Evolutionary conservation across 2,888 invertebrate species (phyloP), one percentile per base, ranked within the genome.

Genomic region (Pegoplata infirma): DNA sequence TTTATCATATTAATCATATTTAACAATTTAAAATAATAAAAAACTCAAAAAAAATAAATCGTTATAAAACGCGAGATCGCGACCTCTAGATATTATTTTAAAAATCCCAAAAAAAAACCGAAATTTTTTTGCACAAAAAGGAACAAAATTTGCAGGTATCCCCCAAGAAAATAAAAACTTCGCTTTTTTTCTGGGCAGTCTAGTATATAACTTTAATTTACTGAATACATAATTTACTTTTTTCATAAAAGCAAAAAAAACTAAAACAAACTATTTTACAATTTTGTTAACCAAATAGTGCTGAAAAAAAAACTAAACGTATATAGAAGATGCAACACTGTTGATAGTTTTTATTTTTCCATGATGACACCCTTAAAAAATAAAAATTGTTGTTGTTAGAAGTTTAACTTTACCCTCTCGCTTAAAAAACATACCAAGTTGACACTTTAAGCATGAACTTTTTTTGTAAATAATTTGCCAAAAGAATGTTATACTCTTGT

Each of bases 391-490:
- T 64, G 51, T 23, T 61, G 32, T 21, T 32, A 4, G 3, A n/a
- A 51, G 6, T 44, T 74, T 49, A 7, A 53, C 58, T 59, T 25
- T 49, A 66, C 59, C 51, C 79, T 66, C 55, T 63, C 66, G 53
- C 75, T 58, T 8, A 17, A 17, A 56, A 56, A 67, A 75, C 71
- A 75, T 79, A 75, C 71, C 75, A 75, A 58, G 51, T 51, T 71
- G 75, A 79, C 71, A 75, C 63, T 75, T 75, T 58, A 75, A 75
- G 75, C 71, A 71, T 67, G 71, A 79, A 71, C 75, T 75, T 75
- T 53, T 64, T 53, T 64, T 66, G 61, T 59, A 69, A 61, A 71
- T 79, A 79, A 79, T 72, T 75, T 75, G 79, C 66, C 66, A 72
- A 71, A 76, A 67, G 28, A 72, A 63, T 75, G 19, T 56, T 53